These are phyloP conservation scores for Crenuchus spilurus DNA, from an alignment of 2,797 vertebrate genomes.

Conservation along the genomic window DNA sequence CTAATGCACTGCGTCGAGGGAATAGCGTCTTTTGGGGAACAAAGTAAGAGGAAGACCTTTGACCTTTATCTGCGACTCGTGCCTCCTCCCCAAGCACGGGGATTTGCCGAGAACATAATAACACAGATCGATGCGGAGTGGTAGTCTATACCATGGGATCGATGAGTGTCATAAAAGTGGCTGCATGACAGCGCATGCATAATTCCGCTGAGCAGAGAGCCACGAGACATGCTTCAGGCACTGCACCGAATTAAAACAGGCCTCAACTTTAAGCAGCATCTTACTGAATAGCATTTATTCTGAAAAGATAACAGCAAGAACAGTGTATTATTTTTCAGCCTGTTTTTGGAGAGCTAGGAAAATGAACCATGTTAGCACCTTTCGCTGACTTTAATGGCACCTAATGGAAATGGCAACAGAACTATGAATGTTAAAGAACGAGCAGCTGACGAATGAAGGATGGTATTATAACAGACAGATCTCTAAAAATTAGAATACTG, in stretches of 20 bases:
- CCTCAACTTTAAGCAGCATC: conserved; percentile 5
- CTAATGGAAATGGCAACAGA: too few relatives aligned
- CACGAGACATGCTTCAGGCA: conserved; percentile 6
- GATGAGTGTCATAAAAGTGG: conserved; percentile 62
- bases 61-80: conserved; percentile 65
- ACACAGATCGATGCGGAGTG: conserved; percentile 65
- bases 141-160: conserved; percentile 56
- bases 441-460: too few relatives aligned
- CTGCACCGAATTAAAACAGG: conserved; percentile 7
- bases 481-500: too few relatives aligned
- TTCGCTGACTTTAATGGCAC: too few relatives aligned
- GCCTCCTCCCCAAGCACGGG: conserved; percentile 48
- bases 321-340: too few relatives aligned
- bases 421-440: too few relatives aligned
- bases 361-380: too few relatives aligned
- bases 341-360: conserved; percentile 19
- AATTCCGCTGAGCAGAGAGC: conserved; percentile 48
- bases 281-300: conserved; percentile 9
- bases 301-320: not conserved
- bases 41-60: conserved; percentile 52
- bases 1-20: not conserved
- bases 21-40: not conserved
- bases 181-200: conserved; percentile 52
- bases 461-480: too few relatives aligned
- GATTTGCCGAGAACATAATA: conserved; percentile 61